These are phyloP conservation scores for Drosophila ficusphila DNA, from an alignment of 1,140 invertebrate genomes.

Conservation along the genomic window DNA sequence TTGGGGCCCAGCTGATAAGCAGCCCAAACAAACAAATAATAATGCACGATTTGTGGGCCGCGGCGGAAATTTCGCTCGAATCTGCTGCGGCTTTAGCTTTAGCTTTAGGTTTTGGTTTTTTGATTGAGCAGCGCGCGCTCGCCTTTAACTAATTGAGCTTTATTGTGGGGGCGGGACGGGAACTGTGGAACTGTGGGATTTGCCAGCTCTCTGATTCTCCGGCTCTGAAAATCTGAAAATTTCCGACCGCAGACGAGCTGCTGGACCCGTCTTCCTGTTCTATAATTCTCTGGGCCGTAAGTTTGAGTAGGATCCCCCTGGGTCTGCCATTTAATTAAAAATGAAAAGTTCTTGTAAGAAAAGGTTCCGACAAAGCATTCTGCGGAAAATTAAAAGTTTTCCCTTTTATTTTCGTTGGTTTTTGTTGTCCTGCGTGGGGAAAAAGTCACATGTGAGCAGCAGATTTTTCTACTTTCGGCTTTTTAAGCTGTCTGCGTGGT, in stretches of 20 bases:
- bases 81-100: conserved; percentile 11
- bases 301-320: conserved; percentile 16
- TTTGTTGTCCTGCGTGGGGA: conserved; percentile 30
- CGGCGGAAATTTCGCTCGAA: neutral
- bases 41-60: conserved; percentile 75
- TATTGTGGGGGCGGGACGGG: conserved; percentile 56
- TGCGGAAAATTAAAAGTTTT: conserved; percentile 83
- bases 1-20: conserved; percentile 66
- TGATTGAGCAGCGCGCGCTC: conserved; percentile 67
- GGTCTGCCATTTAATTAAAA: conserved; percentile 75
- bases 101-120: conserved; percentile 44
- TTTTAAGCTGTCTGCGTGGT: conserved; percentile 34
- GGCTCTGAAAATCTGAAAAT: neutral
- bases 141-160: conserved; percentile 78
- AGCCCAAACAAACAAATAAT: conserved; percentile 80
- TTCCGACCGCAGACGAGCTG: conserved; percentile 42
- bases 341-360: conserved; percentile 77
- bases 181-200: conserved; percentile 2
- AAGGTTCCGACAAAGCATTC: conserved; percentile 56
- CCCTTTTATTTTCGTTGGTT: conserved; percentile 39
- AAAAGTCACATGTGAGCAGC: conserved; percentile 61
- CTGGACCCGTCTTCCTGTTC: conserved; percentile 33
- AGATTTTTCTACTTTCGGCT: conserved; percentile 34
- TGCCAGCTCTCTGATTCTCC: neutral
- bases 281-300: neutral